Conservation (phyloP, 1,140 invertebrate genomes). For the Phortica variegata region DNA sequence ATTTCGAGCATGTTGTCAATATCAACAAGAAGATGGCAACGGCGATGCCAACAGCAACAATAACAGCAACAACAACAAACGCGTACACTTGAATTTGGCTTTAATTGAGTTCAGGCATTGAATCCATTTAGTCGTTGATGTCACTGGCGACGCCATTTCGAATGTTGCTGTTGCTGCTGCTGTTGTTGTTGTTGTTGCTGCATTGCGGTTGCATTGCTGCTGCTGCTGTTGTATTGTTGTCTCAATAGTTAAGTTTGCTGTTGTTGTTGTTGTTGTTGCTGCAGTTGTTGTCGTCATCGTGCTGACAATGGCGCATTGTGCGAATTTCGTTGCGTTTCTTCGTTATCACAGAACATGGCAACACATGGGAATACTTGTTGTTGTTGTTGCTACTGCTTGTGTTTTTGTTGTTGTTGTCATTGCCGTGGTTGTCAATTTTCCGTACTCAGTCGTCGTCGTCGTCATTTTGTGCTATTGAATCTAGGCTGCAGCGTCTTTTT, state of each 20-base stretch:
- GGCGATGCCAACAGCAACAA: no score
- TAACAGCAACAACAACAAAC: no score
- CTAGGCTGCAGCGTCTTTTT: no score
- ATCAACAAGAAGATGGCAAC: constrained; percentile 24
- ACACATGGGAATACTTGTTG: constrained; percentile 38
- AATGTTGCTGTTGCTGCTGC: constrained; percentile 7
- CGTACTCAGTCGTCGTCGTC: no score
- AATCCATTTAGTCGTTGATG: constrained; percentile 38
- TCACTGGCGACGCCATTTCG: constrained; percentile 17
- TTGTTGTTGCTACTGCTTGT: no score
- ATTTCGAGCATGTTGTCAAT: constrained; percentile 16
- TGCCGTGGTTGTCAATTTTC: not conserved
- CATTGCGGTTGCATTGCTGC: no score
- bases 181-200: constrained; percentile 5
- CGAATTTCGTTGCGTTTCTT: constrained; percentile 18
- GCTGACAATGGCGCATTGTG: constrained; percentile 30
- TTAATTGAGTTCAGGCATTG: constrained; percentile 48
- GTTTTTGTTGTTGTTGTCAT: no score
- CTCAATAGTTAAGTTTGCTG: not conserved
- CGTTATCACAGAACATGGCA: constrained; percentile 51
- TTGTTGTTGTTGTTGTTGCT: constrained; percentile 2
- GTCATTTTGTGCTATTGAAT: no score
- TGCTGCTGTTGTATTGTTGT: constrained; percentile 14
- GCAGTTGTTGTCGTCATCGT: constrained; percentile 2
- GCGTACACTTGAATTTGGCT: constrained; percentile 6